phyloP scores from a whole-genome alignment of 2,113 vertebrate species.

The Myotis brandtii region DNA sequence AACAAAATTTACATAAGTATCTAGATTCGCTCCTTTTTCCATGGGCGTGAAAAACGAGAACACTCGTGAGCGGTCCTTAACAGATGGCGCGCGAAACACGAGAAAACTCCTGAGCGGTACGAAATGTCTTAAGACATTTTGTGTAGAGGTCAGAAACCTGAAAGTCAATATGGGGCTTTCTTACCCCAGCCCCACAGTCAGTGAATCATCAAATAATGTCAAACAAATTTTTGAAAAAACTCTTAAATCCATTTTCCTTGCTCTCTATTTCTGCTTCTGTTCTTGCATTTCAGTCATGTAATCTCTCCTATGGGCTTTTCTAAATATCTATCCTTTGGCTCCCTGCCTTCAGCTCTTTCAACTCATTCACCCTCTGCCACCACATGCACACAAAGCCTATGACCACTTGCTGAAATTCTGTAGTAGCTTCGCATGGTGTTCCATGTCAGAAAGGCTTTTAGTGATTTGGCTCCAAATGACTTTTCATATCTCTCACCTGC shows the following conservation, averaged over 20 bases:
- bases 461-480: not conserved
- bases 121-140: not conserved
- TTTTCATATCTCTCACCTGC: not conserved
- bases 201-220: not conserved
- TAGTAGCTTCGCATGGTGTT: not conserved
- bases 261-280: not conserved
- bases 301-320: not conserved
- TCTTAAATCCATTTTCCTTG: not conserved
- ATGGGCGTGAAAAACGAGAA: no score
- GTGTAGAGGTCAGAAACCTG: not conserved
- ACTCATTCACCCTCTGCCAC: not conserved
- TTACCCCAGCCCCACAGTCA: not conserved
- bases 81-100: no score
- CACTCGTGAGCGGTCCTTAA: no score
- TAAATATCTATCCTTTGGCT: not conserved
- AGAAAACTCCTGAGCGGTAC: no score
- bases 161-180: not conserved
- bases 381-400: not conserved
- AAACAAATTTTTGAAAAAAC: not conserved
- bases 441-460: slow-evolving; percentile 39
- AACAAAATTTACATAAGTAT: no score
- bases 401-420: not conserved
- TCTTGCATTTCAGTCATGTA: not conserved
- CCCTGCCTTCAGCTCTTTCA: not conserved
- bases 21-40: no score